Conservation (phyloP, 2,797 vertebrate genomes). For the Gymnodraco acuticeps region DNA sequence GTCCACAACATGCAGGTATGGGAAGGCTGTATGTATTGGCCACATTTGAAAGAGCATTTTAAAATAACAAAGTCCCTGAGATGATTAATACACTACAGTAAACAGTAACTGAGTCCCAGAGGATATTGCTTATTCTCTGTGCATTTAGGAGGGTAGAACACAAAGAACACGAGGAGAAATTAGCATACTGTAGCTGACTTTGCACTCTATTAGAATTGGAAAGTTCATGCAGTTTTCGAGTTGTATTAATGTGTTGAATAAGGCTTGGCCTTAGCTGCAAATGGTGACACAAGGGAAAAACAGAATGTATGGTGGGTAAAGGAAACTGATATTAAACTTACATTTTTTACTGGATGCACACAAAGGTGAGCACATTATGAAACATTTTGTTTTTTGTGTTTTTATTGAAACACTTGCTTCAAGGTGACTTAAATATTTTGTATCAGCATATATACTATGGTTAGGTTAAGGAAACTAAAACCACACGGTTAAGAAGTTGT, state of each 20-base stretch:
- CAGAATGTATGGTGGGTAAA: neutral
- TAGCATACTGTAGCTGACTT: neutral
- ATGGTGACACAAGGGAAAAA: neutral
- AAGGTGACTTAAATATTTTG: neutral
- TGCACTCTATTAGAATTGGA: neutral
- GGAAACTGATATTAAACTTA: slow-evolving; percentile 4
- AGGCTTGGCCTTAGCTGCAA: neutral
- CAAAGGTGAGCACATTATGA: neutral
- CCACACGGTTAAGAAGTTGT: too few relatives aligned
- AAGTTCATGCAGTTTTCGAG: neutral
- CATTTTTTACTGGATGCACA: slow-evolving; percentile 1
- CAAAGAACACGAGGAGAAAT: neutral
- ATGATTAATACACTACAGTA: neutral
- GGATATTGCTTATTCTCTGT: slow-evolving; percentile 1
- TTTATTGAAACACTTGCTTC: too few relatives aligned
- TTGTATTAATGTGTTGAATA: slow-evolving; percentile 1
- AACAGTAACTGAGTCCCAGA: neutral
- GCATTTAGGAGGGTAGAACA: slow-evolving; percentile 9
- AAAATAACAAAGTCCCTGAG: neutral
- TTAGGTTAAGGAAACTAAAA: neutral
- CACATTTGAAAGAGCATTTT: neutral
- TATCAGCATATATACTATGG: too few relatives aligned
- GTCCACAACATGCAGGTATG: neutral
- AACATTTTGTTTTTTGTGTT: neutral
- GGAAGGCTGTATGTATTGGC: neutral